Conservation (phyloP, 37 sponge, comb jelly and placozoan genomes). For the Amphimedon queenslandica region DNA sequence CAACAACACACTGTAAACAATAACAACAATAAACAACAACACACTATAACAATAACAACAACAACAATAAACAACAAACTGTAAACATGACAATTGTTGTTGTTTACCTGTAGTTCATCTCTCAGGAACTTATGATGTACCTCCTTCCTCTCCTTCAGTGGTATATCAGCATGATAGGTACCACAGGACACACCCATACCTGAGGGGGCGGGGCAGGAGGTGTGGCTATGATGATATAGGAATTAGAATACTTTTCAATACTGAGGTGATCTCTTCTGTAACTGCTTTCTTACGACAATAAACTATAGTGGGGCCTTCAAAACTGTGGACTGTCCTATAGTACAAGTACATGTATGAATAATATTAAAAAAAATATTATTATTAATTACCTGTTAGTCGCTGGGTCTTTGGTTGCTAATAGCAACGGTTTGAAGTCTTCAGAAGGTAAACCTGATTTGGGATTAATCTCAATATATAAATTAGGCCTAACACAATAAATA, state of each 20-base stretch:
- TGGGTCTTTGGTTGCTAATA: constrained; percentile 11
- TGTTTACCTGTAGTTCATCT: constrained; percentile 34
- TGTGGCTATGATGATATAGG: too few relatives aligned
- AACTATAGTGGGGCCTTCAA: constrained; percentile 59
- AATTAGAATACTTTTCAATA: constrained; percentile 19
- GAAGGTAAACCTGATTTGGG: constrained; percentile 4
- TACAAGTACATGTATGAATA: neutral
- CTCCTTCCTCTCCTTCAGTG: constrained; percentile 8
- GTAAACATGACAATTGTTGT: too few relatives aligned
- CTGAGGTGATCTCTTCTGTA: constrained; percentile 16
- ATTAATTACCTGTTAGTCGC: neutral
- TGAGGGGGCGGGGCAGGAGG: neutral
- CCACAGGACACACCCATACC: constrained; percentile 40
- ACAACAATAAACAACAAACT: too few relatives aligned
- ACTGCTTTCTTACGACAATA: constrained; percentile 42
- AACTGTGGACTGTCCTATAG: constrained; percentile 28
- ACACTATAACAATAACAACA: too few relatives aligned
- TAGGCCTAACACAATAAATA: too few relatives aligned
- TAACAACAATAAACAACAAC: neutral
- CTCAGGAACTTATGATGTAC: constrained; percentile 43
- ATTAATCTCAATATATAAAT: constrained; percentile 40
- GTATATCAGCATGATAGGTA: constrained; percentile 48
- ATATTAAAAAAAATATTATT: neutral
- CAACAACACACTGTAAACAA: constrained; percentile 15
- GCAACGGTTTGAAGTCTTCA: constrained; percentile 33